Evolutionary conservation across 23 tunicate genomes (phyloP).

Genomic region (Corella eumyota): DNA sequence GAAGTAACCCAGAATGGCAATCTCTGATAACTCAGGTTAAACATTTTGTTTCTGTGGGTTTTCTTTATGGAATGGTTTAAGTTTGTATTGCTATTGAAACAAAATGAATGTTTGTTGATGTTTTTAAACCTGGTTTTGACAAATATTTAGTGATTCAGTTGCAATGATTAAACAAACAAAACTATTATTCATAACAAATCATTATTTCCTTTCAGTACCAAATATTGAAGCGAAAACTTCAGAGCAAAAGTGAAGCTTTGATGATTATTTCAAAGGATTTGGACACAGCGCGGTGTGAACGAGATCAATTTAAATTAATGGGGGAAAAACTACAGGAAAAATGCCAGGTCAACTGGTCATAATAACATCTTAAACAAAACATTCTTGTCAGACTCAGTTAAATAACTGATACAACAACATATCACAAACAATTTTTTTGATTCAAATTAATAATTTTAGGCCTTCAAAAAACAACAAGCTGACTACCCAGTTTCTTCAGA

Average conservation of each 20-base stretch:
- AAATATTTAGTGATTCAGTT: too few relatives aligned
- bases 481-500: conserved; percentile 55
- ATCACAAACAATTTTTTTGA: conserved; percentile 1
- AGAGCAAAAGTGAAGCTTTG: conserved; percentile 87
- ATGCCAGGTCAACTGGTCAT: conserved; percentile 37
- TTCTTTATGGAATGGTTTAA: too few relatives aligned
- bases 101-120: too few relatives aligned
- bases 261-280: conserved; percentile 64
- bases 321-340: conserved; percentile 73
- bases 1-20: conserved; percentile 78
- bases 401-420: background rate
- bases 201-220: conserved; percentile 81
- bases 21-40: conserved; percentile 65
- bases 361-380: background rate
- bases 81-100: too few relatives aligned
- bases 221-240: conserved; percentile 63
- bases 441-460: too few relatives aligned
- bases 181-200: too few relatives aligned
- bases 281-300: conserved; percentile 52
- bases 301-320: conserved; percentile 88
- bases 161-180: too few relatives aligned
- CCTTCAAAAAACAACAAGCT: conserved; percentile 69
- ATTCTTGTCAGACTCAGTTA: background rate
- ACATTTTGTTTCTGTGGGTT: too few relatives aligned
- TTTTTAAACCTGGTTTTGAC: too few relatives aligned